Evolutionary conservation across 2,888 invertebrate species (phyloP), one percentile per base, ranked within the genome.

Genomic region (Electrophaes corylata): DNA sequence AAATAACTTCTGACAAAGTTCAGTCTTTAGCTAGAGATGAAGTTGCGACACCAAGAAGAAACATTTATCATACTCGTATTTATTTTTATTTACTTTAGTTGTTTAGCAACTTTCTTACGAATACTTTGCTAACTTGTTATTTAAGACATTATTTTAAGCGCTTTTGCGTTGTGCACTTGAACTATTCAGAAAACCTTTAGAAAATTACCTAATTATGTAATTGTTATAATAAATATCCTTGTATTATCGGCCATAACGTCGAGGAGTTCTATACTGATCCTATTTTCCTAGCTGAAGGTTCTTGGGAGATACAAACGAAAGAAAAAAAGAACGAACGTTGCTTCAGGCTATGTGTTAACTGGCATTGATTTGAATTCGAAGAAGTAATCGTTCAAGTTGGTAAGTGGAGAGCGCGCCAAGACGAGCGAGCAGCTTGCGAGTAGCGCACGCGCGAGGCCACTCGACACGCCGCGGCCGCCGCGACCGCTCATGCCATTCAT

Each of bases 401-500:
- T 65, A 69, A 73, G 65, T 68, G 60, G 65, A 69, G 69, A 72
- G 69, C 70, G 69, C 62, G 60, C 60, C 53, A 65, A 67, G 65
- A 71, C 67, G 67, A 70, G 70, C 64, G 65, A 64, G 65, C 61
- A 63, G 62, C 69, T 67, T 63, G 64, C 57, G 68, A 65, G 78
- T 65, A 79, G 89, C 91, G 91, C 91, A 91, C 76, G 91, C 91
- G 91, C 91, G 89, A 79, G 81, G 83, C 58, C 91, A 91, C 82
- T 89, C 81, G 75, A 80, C 69, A 74, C 70, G 76, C 67, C 78
- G 83, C 78, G 52, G 76, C 74, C 84, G 82, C 72, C 78, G 81
- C 76, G 86, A 76, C 70, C 79, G 83, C 86, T 82, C 88, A 77
- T 76, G 84, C 78, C 71, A 63, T 68, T 66, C 63, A 55, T 57